Conservation (phyloP, 2,797 vertebrate species). For the Fistularia commersonii region DNA sequence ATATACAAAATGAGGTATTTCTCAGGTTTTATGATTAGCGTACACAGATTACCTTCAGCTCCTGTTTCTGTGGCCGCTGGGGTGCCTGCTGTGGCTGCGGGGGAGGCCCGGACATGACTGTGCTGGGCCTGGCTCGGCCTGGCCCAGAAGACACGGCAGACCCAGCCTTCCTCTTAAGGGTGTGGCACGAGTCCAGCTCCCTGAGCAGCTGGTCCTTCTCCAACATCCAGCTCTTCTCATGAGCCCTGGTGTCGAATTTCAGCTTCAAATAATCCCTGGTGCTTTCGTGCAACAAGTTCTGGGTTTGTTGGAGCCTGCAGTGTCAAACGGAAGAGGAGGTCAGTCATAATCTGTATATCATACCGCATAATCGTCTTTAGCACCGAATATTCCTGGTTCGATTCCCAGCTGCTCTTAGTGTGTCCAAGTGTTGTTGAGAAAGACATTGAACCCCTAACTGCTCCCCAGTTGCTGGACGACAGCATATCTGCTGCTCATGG, state of each 20-base stretch:
- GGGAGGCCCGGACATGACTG: conserved; percentile 5
- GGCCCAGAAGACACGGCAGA: conserved; percentile 10
- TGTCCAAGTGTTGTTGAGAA: too few species aligned
- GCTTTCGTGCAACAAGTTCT: conserved; percentile 88
- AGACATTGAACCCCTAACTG: too few species aligned
- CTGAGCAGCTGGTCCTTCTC: conserved; percentile 88
- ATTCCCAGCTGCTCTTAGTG: too few species aligned
- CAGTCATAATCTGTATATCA: not conserved
- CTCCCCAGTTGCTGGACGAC: too few species aligned
- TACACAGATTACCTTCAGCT: conserved; percentile 77
- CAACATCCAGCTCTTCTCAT: conserved; percentile 90
- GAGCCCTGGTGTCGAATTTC: conserved; percentile 81
- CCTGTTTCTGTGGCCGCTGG: conserved; percentile 67
- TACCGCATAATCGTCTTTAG: not conserved
- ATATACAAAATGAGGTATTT: too few species aligned
- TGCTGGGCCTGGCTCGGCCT: not conserved
- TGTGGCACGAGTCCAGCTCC: conserved; percentile 75
- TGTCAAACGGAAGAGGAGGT: not conserved
- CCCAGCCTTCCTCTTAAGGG: conserved; percentile 54
- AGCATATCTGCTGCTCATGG: too few species aligned
- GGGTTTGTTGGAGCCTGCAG: conserved; percentile 83
- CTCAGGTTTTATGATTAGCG: not conserved
- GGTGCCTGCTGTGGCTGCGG: conserved; percentile 49
- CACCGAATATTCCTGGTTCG: too few species aligned
- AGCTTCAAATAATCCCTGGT: conserved; percentile 90